Evolutionary conservation across 92 coral and sea anemone genomes (phyloP).

Genomic region (Diadumene lineata): DNA sequence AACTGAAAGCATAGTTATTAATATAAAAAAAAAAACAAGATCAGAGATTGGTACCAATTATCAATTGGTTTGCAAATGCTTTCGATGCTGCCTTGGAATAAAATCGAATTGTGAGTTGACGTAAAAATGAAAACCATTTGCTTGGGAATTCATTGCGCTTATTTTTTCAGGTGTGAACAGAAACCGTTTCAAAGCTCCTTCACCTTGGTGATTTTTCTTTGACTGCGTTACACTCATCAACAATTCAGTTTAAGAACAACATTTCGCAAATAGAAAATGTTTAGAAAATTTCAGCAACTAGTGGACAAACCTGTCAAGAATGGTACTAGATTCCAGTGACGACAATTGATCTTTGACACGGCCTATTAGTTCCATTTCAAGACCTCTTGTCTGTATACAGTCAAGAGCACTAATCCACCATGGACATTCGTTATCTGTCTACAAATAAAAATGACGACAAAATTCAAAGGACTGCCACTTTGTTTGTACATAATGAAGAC

Average conservation of each 20-base stretch:
- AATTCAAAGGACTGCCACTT: background rate
- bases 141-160: no score
- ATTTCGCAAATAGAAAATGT: no score
- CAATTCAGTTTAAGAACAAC: no score
- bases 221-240: no score
- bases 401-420: conserved; percentile 90
- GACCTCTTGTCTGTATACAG: conserved; percentile 27
- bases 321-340: conserved; percentile 36
- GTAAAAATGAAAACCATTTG: background rate
- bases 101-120: background rate
- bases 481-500: background rate
- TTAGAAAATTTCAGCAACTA: no score
- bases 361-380: conserved; percentile 44
- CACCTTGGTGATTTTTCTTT: no score
- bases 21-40: background rate
- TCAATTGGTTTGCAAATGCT: background rate
- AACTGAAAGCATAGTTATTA: conserved; percentile 43
- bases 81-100: background rate
- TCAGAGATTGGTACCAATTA: background rate
- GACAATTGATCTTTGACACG: conserved; percentile 80
- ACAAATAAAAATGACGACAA: background rate
- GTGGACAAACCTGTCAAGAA: conserved; percentile 70
- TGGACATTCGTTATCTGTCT: conserved; percentile 78
- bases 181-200: no score
- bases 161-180: no score